Conservation (phyloP, 1,140 invertebrate genomes). For the Pissodes strobi region DNA sequence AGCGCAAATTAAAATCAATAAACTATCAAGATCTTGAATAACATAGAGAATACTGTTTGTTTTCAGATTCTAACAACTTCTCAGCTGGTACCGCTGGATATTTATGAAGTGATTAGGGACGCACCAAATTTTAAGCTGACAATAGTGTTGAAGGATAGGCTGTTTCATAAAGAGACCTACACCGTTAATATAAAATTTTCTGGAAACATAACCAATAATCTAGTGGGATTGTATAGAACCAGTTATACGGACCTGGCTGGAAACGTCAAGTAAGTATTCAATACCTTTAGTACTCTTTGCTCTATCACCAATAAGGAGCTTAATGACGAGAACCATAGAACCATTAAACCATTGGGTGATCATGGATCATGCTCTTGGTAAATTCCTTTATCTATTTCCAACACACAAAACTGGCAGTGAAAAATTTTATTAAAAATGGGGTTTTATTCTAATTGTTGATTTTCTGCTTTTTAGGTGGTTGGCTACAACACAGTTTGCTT, state of each 20-base stretch:
- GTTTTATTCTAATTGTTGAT: too few species aligned
- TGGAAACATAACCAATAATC: constrained; percentile 47
- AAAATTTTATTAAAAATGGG: too few species aligned
- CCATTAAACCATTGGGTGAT: too few species aligned
- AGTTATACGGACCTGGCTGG: constrained; percentile 43
- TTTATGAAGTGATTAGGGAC: constrained; percentile 35
- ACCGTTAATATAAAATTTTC: constrained; percentile 45
- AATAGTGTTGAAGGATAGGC: constrained; percentile 33
- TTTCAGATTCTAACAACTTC: constrained; percentile 15
- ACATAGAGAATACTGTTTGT: too few species aligned
- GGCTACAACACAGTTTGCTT: constrained; percentile 80
- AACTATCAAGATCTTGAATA: too few species aligned
- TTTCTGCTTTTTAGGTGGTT: constrained; percentile 41
- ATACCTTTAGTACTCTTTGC: too few species aligned
- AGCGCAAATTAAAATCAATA: too few species aligned
- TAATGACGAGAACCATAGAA: too few species aligned
- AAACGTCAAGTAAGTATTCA: constrained; percentile 41
- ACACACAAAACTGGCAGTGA: too few species aligned
- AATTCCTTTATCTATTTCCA: neutral
- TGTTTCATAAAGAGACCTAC: constrained; percentile 40
- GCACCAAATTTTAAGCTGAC: constrained; percentile 39
- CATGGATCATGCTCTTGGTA: neutral
- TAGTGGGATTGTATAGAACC: constrained; percentile 48
- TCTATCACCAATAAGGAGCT: too few species aligned
- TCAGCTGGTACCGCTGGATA: constrained; percentile 18